Evolutionary conservation across 2,797 vertebrate species (phyloP).

Genomic region (Pseudochromis fuscus): DNA sequence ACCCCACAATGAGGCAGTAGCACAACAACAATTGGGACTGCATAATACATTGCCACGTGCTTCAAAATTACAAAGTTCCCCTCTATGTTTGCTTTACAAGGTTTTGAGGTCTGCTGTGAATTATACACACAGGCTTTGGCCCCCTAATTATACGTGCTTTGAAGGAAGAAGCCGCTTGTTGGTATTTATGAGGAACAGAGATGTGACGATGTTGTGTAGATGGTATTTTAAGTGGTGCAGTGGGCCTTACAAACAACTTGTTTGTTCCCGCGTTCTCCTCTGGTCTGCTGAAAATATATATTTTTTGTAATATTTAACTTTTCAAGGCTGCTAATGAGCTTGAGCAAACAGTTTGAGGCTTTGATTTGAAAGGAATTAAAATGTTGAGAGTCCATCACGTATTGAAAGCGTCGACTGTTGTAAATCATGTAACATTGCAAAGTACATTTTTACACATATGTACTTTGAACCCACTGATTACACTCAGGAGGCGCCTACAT

Average conservation of each 20-base stretch:
- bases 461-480: conserved; percentile 30
- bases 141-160: conserved; percentile 55
- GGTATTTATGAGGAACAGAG: conserved; percentile 64
- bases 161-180: conserved; percentile 57
- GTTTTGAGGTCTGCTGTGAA: conserved; percentile 64
- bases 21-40: conserved; percentile 18
- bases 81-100: conserved; percentile 59
- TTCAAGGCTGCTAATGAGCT: conserved; percentile 6
- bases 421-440: conserved; percentile 33
- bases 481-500: conserved; percentile 16
- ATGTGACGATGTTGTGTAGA: conserved; percentile 32
- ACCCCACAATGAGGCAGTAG: conserved; percentile 22
- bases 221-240: conserved; percentile 29
- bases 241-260: conserved; percentile 33
- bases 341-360: conserved; percentile 12
- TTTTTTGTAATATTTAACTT: background rate
- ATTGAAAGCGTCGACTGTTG: conserved; percentile 12
- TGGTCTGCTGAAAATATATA: conserved; percentile 12
- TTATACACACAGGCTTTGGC: conserved; percentile 47
- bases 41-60: conserved; percentile 45
- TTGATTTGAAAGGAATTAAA: conserved; percentile 13
- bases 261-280: conserved; percentile 24
- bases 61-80: conserved; percentile 54
- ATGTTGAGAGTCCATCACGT: background rate
- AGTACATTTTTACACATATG: conserved; percentile 24